Base-by-base conservation (phyloP, 2,797 vertebrate species). In the Neosalanx taihuensis region DNA sequence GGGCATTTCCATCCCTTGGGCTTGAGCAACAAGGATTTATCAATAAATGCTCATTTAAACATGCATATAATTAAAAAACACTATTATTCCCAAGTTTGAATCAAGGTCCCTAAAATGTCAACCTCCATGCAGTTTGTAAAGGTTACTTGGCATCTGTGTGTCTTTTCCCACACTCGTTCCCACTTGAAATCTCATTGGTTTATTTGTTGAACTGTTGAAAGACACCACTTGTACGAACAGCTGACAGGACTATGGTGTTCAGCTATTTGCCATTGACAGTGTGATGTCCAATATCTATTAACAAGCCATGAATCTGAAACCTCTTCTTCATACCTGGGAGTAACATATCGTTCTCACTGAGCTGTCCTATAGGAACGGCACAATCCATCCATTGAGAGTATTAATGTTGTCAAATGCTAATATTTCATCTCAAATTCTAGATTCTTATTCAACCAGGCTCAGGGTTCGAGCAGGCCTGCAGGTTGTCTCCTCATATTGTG, bases 401-500 rank as follows among this genome's bases (percentile, higher is more conserved):
- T 83, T 86, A 88, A 88, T 88, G 87, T 69, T 88, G 88, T 90
- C 88, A 89, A 85, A 89, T 90, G 86, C 89, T 88, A 89, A 90
- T 87, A 85, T 85, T 81, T 83, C 84, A 80, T 77, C 81, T 81
- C 90, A 89, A 89, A 90, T 89, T 83, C 86, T 75, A 62, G 64
- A 79, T 78, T 81, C 75, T 72, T 72, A 74, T 79, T 87, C 86
- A 84, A 66, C 67, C 13, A 67, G 81, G 82, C 23, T 26, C 71
- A 58, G 69, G 77, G 79, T 72, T 77, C 58, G 58, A 64, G 76
- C 69, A 66, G 73, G 70, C 76, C 64, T 84, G 79, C 77, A 57
- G 17, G 77, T 73, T 56, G 74, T 76, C 74, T 79, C 62, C 58
- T 31, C n/a, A 65, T 79, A 82, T 83, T 84, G 81, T 70, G 75